Base-by-base conservation (phyloP, 1,140 invertebrate genomes). In the Harlomillsia oculata region DNA sequence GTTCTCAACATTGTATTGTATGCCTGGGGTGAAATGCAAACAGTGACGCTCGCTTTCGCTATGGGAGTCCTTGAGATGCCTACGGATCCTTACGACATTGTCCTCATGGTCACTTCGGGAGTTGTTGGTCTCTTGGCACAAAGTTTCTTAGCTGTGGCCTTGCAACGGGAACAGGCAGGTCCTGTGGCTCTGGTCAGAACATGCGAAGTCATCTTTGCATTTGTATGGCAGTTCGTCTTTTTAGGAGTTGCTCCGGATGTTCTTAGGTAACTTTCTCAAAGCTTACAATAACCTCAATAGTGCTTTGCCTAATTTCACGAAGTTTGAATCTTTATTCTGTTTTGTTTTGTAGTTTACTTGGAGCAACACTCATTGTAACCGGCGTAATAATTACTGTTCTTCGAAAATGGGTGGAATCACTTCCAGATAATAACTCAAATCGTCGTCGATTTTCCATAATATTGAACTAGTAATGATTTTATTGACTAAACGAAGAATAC, bases 101-200 rank as follows among this genome's bases (percentile, higher is more conserved):
- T 50, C 2, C 28, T 57, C 8, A 23, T 57, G 28, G 11, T 30
- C 5, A 21, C 32, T 36, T 23, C 16, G 14, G 49, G 37, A 0
- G 20, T 34, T 1, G 9, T 58, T 4, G 32, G 29, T 4, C 11
- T 36, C 4, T 13, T 4, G 5, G 53, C 8, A 2, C 40, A 55
- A 25, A 36, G 18, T 2, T 30, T 55, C 39, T 26, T 53, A 23
- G 32, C 46, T 26, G 8, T 58, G 23, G 43, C 49, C n/a, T 21
- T 58, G 2, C 49, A 58, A 25, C 14, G 0, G 3, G 56, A 58
- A 39, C 46, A 58, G 23, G 56, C 56, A 0, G 56, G 56, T 8
- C 26, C 29, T n/a, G 45, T 48, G 8, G 2, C 26, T 26, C n/a
- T 30, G 26, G 21, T 29, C 6, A 23, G 18, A 14, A 48, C 29